Evolutionary conservation across 2,113 vertebrate species (phyloP), one percentile per base, ranked within the genome.

Genomic region (Ailuropoda melanoleuca): DNA sequence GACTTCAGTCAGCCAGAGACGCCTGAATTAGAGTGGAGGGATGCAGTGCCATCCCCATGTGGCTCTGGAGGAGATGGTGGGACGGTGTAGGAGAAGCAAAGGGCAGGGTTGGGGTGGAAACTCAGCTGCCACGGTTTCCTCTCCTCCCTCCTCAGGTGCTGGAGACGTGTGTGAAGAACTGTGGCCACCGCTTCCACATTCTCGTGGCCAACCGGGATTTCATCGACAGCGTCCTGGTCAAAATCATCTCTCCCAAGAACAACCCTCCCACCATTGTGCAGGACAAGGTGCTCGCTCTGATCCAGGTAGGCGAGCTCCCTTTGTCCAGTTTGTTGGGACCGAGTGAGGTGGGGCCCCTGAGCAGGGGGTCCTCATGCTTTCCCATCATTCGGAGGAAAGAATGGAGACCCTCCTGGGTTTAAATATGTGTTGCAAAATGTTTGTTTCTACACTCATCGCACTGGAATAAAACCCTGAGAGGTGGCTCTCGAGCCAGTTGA

Each of bases 111-210:
- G 5, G 75, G 5, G 21, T 39, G 19, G 75, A 56, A 26, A 24
- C 46, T 53, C 60, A 31, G 58, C 46, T 88, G n/a, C 82, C 86
- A 0, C 6, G 8, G 26, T 3, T 4, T 60, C 15, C 48, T 64
- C 15, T 68, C 31, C 53, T 92, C 13, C 94, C 10, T 31, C 0
- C 11, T 43, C 97, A 99, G 99, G 99, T 99, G 56, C 98, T 99
- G 96, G 99, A 99, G 98, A 99, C 99, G 0, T 99, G 99, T 88
- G 99, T 99, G 94, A 99, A 99, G 99, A 99, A 99, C 99, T 99
- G 99, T n/a, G 99, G 99, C 95, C 99, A 99, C 98, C 99, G 99
- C 82, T 99, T 99, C 97, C 99, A 99, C 1, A 97, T 99, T 83
- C 99, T 99, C 0, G 99, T 99, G 98, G 99, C 99, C 37, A 99